Conservation (phyloP, 1,140 invertebrate species). For the Diplogasteroides magnus region DNA sequence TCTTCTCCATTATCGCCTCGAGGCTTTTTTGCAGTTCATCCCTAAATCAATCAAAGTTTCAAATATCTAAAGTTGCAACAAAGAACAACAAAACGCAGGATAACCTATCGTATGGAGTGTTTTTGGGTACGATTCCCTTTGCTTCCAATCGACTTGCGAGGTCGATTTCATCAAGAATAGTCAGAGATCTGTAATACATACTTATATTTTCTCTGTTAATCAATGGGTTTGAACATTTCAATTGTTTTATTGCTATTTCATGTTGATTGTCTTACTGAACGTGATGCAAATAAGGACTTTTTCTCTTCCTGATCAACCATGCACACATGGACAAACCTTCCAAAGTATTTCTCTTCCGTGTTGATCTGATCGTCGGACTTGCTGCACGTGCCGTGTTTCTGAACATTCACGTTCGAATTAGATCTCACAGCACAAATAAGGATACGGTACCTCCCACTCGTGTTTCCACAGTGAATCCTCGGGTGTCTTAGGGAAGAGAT, state of each 20-base stretch:
- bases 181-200: background rate
- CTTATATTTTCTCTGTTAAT: background rate
- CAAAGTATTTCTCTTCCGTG: background rate
- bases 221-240: background rate
- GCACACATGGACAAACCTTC: background rate
- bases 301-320: background rate
- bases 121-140: background rate
- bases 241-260: background rate
- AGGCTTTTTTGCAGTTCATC: background rate
- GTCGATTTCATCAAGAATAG: background rate
- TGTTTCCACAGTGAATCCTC: background rate
- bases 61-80: background rate
- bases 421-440: too few species aligned
- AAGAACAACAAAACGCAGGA: background rate
- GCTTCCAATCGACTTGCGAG: background rate
- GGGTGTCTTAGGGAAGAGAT: background rate
- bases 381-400: background rate
- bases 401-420: too few species aligned
- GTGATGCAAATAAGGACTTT: background rate
- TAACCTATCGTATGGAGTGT: background rate
- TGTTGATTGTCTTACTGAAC: background rate
- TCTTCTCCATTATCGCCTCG: background rate
- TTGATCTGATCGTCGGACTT: background rate
- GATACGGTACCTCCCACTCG: too few species aligned
- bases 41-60: background rate